These are phyloP conservation scores for Thereva nobilitata DNA, from an alignment of 2,888 invertebrate species.

Conservation along the genomic window DNA sequence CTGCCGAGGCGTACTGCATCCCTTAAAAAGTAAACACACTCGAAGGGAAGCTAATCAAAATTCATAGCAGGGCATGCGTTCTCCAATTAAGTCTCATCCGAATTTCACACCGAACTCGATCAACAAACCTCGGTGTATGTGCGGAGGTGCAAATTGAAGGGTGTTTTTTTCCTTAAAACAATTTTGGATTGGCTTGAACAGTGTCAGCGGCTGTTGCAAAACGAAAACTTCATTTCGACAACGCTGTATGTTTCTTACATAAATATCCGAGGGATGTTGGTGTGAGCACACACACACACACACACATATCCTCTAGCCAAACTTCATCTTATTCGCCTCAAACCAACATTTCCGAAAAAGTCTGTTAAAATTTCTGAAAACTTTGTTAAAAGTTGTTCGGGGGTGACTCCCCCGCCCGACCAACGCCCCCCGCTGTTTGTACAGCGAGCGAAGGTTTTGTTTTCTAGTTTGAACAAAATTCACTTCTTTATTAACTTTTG, in stretches of 20 bases:
- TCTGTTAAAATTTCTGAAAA: constrained; percentile 32
- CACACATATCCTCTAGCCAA: neutral
- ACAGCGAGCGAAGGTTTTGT: constrained; percentile 29
- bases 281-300: neutral
- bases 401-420: neutral
- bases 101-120: too few relatives aligned
- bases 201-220: too few relatives aligned
- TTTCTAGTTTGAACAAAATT: constrained; percentile 31
- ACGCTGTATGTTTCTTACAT: too few relatives aligned
- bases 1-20: too few relatives aligned
- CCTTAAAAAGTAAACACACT: neutral
- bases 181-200: too few relatives aligned
- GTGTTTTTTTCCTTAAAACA: too few relatives aligned
- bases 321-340: neutral
- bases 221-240: too few relatives aligned
- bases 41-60: neutral
- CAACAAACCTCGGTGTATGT: too few relatives aligned
- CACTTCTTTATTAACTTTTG: constrained; percentile 35
- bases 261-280: too few relatives aligned
- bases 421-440: constrained; percentile 11
- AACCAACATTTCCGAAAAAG: neutral
- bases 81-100: neutral
- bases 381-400: constrained; percentile 31
- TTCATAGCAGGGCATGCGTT: constrained; percentile 2
- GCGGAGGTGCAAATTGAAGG: too few relatives aligned